Percentiles rank a stretch among this genome's conserved stretches.
Evolutionary conservation across 37 sponge, comb jelly and placozoan species (phyloP).

Genomic region (Chondrilla cf. caribensis): DNA sequence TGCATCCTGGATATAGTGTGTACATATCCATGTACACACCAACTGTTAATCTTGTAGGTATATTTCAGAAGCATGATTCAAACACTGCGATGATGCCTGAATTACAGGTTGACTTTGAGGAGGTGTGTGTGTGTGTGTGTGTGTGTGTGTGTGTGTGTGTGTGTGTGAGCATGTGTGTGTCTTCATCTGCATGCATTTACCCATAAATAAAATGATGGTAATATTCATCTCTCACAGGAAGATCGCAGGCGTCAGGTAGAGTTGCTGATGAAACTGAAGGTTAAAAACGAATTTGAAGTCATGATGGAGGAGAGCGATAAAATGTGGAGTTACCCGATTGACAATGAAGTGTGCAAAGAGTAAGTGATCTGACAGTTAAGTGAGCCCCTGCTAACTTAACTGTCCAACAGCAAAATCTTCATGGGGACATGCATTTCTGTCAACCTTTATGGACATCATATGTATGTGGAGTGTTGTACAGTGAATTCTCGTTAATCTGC

Average conservation of each 20-base stretch:
- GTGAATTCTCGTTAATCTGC: too few species aligned
- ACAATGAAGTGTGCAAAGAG: constrained; percentile 54
- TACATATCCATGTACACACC: background rate
- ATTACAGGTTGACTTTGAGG: background rate
- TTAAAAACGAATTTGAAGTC: constrained; percentile 52
- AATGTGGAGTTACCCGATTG: constrained; percentile 67
- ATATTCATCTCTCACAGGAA: background rate
- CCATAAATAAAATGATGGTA: background rate
- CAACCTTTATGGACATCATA: too few species aligned
- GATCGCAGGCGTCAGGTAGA: background rate
- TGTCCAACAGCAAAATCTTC: background rate
- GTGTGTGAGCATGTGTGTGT: background rate
- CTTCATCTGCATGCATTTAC: background rate
- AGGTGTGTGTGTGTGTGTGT: constrained; percentile 6
- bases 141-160: constrained; percentile 16
- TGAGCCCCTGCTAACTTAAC: background rate
- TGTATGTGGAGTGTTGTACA: too few species aligned
- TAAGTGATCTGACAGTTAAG: background rate
- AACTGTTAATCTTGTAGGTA: background rate
- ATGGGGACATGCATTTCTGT: too few species aligned
- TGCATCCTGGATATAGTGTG: background rate
- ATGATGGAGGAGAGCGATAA: constrained; percentile 35
- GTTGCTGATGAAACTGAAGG: constrained; percentile 34
- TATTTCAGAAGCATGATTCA: background rate
- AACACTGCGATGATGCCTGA: background rate